Conservation (phyloP, 2,888 invertebrate genomes). For the Andrena fulva region DNA sequence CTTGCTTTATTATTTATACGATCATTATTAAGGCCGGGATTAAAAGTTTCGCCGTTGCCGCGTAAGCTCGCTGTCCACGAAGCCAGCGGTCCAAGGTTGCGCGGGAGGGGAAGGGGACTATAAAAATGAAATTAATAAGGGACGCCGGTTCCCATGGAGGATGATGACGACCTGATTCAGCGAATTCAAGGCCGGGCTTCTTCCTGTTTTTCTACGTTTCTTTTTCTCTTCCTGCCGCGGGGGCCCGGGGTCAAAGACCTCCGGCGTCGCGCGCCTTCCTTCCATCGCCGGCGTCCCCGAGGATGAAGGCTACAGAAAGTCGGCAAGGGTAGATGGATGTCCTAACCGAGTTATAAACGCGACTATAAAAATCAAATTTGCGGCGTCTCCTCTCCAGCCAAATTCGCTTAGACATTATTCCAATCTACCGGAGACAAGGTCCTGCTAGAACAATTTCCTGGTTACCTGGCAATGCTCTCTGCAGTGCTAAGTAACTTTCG, state of each 20-base stretch:
- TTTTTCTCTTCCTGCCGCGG: slow-evolving; percentile 7
- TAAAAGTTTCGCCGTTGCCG: slow-evolving; percentile 47
- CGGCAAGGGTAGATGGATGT: slow-evolving; percentile 64
- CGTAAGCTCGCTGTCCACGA: slow-evolving; percentile 34
- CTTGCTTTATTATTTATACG: slow-evolving; percentile 47
- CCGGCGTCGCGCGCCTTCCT: slow-evolving; percentile 44
- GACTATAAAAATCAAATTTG: slow-evolving; percentile 78
- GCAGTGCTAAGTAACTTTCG: background rate
- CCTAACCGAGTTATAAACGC: slow-evolving; percentile 77
- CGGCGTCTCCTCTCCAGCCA: slow-evolving; percentile 63
- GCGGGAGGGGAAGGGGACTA: slow-evolving; percentile 11
- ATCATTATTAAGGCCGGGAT: slow-evolving; percentile 48
- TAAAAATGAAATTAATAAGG: slow-evolving; percentile 61
- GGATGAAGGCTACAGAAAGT: slow-evolving; percentile 59
- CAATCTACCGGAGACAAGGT: slow-evolving; percentile 63
- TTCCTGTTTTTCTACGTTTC: slow-evolving; percentile 51
- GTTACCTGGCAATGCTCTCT: background rate
- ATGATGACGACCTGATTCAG: slow-evolving; percentile 65
- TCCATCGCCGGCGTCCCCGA: slow-evolving; percentile 51
- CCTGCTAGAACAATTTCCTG: slow-evolving; percentile 33
- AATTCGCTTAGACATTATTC: slow-evolving; percentile 73
- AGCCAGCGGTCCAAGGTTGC: slow-evolving; percentile 38
- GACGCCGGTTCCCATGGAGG: slow-evolving; percentile 43
- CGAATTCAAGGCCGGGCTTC: slow-evolving; percentile 51
- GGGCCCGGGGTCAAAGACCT: slow-evolving; percentile 47